These are phyloP conservation scores for Parascotia fuliginaria DNA, from an alignment of 2,888 invertebrate genomes.

Conservation along the genomic window DNA sequence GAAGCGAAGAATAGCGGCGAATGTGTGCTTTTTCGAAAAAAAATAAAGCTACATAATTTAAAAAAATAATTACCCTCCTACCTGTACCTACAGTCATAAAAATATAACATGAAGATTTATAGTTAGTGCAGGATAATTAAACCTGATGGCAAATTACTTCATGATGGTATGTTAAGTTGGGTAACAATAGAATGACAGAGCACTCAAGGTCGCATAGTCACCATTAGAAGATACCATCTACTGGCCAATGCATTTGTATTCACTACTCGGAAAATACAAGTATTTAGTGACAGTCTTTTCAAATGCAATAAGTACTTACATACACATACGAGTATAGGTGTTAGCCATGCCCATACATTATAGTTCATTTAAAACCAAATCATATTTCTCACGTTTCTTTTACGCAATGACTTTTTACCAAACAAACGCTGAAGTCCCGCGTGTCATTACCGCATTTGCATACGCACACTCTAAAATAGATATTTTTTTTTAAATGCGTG, in stretches of 20 bases:
- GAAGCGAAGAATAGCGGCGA: too few species aligned
- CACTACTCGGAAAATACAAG: conserved; percentile 12
- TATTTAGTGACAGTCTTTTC: background rate
- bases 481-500: too few species aligned
- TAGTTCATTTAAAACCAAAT: background rate
- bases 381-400: background rate
- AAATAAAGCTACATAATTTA: too few species aligned
- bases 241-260: conserved; percentile 9
- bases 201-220: conserved; percentile 55
- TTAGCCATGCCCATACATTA: too few species aligned
- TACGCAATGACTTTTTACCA: too few species aligned
- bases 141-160: conserved; percentile 54
- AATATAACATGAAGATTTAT: conserved; percentile 1
- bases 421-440: too few species aligned
- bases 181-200: conserved; percentile 71
- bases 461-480: too few species aligned
- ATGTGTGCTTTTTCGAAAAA: too few species aligned
- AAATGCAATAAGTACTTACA: background rate
- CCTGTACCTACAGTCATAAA: background rate
- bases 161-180: conserved; percentile 60
- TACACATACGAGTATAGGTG: too few species aligned
- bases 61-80: too few species aligned
- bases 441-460: too few species aligned
- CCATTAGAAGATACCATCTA: conserved; percentile 64
- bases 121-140: conserved; percentile 43